Conservation (phyloP, 1,140 invertebrate species). For the Eriosoma lanigerum region DNA sequence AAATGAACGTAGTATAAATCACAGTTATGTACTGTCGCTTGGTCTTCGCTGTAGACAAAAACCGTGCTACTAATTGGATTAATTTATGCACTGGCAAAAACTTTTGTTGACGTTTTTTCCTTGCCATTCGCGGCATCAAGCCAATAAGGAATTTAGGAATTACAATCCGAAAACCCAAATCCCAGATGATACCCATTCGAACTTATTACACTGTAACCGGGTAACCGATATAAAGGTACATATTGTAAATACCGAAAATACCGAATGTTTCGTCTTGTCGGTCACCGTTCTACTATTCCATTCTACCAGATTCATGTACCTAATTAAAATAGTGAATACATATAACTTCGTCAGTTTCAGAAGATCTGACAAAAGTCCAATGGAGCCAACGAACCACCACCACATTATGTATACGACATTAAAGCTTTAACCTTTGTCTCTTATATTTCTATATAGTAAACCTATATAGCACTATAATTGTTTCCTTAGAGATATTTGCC, state of each 20-base stretch:
- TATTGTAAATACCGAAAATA: background rate
- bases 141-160: no score
- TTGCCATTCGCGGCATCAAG: background rate
- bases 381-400: no score
- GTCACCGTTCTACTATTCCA: background rate
- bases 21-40: background rate
- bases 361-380: no score
- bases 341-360: no score
- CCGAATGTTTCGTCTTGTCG: background rate
- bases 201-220: no score
- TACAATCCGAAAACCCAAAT: background rate
- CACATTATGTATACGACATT: no score
- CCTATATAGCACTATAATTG: no score
- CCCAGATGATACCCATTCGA: background rate
- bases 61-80: background rate
- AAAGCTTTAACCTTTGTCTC: no score
- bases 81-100: slow-evolving; percentile 11
- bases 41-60: background rate
- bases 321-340: no score
- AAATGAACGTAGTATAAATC: slow-evolving; percentile 19
- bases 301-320: no score
- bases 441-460: no score
- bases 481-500: no score
- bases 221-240: background rate
- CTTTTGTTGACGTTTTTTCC: background rate